Conservation (phyloP, 2,113 vertebrate genomes). For the Muntiacus reevesi region DNA sequence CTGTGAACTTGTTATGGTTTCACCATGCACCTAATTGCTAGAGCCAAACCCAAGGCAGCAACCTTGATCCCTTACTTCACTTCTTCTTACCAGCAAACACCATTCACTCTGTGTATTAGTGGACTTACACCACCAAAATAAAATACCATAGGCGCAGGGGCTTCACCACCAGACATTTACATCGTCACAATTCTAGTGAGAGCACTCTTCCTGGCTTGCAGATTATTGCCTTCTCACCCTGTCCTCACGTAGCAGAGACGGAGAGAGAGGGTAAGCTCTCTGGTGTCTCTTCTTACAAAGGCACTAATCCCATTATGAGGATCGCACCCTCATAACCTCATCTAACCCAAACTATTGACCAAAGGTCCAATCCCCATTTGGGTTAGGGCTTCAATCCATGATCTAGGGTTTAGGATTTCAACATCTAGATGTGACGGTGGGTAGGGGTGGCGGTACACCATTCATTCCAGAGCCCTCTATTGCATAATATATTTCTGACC, state of each 20-base stretch:
- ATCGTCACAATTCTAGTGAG: neutral
- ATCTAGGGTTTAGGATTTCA: neutral
- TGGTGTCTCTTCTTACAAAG: neutral
- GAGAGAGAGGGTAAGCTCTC: neutral
- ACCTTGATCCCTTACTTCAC: neutral
- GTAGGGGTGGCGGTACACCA: accelerated
- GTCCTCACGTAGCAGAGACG: neutral
- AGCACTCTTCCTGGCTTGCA: neutral
- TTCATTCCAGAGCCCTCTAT: neutral
- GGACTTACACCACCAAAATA: neutral
- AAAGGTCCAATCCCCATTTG: neutral
- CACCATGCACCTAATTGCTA: neutral
- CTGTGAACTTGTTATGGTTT: neutral
- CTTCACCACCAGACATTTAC: neutral
- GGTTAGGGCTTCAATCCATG: neutral
- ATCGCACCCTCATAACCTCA: neutral
- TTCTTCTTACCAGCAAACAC: neutral
- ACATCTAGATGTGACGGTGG: neutral
- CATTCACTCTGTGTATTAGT: neutral
- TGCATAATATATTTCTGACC: neutral
- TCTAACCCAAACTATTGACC: neutral
- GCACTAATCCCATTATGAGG: neutral
- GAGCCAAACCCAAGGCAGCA: neutral
- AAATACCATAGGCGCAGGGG: neutral
- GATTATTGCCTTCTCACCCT: neutral